phyloP scores from a whole-genome alignment of 2,113 vertebrate genomes.

The Chelonoidis abingdonii region DNA sequence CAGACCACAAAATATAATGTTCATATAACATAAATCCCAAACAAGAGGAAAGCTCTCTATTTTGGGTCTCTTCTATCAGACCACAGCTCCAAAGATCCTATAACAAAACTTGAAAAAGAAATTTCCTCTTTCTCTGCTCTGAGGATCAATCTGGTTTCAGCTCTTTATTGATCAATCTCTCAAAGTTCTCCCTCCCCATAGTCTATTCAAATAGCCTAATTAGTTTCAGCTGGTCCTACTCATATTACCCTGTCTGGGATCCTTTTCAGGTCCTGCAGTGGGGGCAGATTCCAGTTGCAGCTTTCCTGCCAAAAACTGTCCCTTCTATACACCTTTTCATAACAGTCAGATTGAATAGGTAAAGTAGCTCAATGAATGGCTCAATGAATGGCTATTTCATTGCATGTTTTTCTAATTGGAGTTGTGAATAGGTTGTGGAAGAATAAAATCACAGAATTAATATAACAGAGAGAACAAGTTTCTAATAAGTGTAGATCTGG shows the following conservation, averaged over 20 bases:
- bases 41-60: background rate
- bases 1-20: background rate
- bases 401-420: background rate
- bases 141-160: background rate
- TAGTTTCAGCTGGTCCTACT: background rate
- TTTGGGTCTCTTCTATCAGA: background rate
- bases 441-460: background rate
- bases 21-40: background rate
- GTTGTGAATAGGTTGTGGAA: fast-evolving
- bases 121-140: background rate
- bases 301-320: background rate
- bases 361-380: background rate
- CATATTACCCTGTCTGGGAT: background rate
- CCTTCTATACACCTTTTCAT: background rate
- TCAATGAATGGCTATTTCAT: fast-evolving
- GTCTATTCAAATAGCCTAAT: background rate
- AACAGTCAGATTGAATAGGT: background rate
- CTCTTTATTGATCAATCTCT: background rate
- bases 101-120: background rate
- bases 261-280: background rate
- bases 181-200: background rate
- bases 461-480: background rate
- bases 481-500: background rate
- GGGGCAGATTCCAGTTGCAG: background rate
- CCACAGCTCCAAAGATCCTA: background rate